These are phyloP conservation scores for Caenorhabditis tropicalis DNA, from an alignment of 1,140 invertebrate species.

Conservation along the genomic window DNA sequence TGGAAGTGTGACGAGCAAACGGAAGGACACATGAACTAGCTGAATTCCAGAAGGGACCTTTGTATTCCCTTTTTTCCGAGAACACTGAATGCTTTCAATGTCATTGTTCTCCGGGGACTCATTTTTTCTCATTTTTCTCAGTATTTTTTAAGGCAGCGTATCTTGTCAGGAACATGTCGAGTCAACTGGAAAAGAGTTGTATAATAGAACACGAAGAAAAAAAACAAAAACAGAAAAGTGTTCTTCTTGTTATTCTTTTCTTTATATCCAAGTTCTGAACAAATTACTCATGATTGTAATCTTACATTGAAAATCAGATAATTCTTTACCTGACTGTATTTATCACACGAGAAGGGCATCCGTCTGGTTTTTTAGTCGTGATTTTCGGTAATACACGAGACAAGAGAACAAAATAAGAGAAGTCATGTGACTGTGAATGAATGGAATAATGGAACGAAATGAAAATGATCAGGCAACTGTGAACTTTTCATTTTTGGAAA, in stretches of 20 bases:
- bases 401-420: conserved; percentile 15
- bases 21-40: not conserved
- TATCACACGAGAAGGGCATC: not conserved
- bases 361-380: conserved; percentile 12
- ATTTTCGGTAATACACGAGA: conserved; percentile 8
- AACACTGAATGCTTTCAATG: not conserved
- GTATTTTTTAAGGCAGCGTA: not conserved
- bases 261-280: not conserved
- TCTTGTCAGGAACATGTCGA: conserved; percentile 2
- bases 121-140: conserved; percentile 25
- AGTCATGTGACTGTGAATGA: conserved; percentile 5
- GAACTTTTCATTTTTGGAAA: not conserved
- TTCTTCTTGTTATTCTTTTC: not conserved
- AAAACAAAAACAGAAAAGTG: conserved; percentile 20
- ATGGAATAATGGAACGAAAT: not conserved
- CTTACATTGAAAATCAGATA: not conserved
- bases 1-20: not conserved
- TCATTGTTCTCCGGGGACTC: not conserved
- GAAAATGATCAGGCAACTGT: not conserved
- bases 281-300: not conserved
- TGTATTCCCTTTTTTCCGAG: not conserved
- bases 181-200: not conserved
- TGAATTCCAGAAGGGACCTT: conserved; percentile 1
- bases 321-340: conserved; percentile 1
- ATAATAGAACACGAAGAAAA: not conserved